Base-by-base conservation (phyloP, 1,140 invertebrate species). In the Drosophila simulans region DNA sequence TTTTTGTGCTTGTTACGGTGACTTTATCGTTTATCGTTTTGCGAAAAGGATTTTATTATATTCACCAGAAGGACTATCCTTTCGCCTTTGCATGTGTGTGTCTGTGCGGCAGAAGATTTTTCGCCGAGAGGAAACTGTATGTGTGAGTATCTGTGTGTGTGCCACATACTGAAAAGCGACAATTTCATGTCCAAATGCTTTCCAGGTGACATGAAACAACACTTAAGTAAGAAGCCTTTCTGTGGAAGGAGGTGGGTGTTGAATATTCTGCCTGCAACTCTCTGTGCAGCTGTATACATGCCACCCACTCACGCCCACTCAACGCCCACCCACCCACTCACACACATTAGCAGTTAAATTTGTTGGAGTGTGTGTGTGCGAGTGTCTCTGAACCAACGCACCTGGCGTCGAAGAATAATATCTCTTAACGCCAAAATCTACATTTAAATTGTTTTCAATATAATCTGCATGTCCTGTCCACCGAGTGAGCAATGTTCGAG, bases 131-230 rank as follows among this genome's bases (percentile, higher is more conserved):
- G 54, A 51, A 40, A 52, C 31, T 49, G 31, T 48, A 20, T 70
- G 13, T 53, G 25, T 48, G 45, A n/a, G 22, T 64, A 35, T 45
- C 22, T 51, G 17, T 45, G 42, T 22, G 34, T 54, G 83, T 79
- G 83, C 42, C 79, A 77, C 56, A 89, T 77, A 69, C 73, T 80
- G 85, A 91, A 91, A 90, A 91, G 82, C 82, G 85, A 91, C 85
- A 91, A 90, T 90, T 91, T 90, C 79, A 91, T 91, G 90, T 91
- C 90, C 90, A 91, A 91, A 91, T 91, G 90, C 80, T 91, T 91
- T 91, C 86, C 90, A 91, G 90, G 90, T 91, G 90, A 91, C 90
- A 91, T 86, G 90, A 91, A 91, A 91, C 90, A 91, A 91, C 90
- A 91, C 90, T 91, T 91, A 91, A 90, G 80, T 75, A 90, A 76